These are phyloP conservation scores for Camponotus pennsylvanicus DNA, from an alignment of 1,140 invertebrate species.

Conservation along the genomic window DNA sequence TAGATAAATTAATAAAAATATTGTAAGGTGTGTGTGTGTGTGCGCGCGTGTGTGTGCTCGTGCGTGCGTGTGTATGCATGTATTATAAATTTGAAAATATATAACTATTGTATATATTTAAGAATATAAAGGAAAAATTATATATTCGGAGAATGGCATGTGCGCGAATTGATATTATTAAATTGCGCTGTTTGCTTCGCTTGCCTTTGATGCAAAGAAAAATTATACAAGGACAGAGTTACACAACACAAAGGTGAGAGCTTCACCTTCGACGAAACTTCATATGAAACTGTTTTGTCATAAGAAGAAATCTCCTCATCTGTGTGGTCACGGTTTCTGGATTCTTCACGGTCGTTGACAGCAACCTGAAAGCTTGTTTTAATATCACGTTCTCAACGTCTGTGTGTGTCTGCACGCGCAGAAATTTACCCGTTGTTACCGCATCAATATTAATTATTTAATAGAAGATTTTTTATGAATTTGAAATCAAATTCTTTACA, in stretches of 20 bases:
- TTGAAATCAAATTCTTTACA: neutral
- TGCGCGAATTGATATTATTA: constrained; percentile 11
- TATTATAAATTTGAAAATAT: neutral
- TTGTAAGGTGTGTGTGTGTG: neutral
- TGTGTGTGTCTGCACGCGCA: no score
- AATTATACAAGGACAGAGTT: neutral
- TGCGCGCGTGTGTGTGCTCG: no score
- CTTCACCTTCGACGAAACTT: neutral
- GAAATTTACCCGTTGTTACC: neutral
- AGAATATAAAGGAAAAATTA: neutral
- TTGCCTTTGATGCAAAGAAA: neutral
- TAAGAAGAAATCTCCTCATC: neutral
- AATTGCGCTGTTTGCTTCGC: neutral
- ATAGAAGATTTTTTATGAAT: neutral
- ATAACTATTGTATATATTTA: no score
- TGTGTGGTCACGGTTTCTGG: neutral
- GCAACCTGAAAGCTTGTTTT: neutral
- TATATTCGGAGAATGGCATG: neutral
- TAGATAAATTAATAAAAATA: neutral
- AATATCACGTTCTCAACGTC: neutral
- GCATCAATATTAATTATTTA: neutral
- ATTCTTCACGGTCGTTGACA: constrained; percentile 3
- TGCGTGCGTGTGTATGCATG: neutral
- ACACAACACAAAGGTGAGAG: neutral
- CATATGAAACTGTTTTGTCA: constrained; percentile 34